phyloP scores from a whole-genome alignment of 2,113 vertebrate species.

The Bubo scandiacus region DNA sequence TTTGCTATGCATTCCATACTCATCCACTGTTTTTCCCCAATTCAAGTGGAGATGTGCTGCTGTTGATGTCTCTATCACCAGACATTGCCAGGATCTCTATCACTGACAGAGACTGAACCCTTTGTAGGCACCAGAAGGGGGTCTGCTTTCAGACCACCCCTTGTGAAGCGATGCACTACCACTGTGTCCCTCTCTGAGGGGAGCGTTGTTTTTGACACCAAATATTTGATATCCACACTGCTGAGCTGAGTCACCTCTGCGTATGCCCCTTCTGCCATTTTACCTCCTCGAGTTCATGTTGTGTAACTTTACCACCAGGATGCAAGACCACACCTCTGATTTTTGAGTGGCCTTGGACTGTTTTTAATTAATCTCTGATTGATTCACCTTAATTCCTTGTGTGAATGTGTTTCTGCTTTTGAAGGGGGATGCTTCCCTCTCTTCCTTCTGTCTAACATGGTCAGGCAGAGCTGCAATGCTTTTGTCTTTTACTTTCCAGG shows the following conservation, averaged over 20 bases:
- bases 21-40: neutral
- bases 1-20: neutral
- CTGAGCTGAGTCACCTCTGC: neutral
- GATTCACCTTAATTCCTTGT: neutral
- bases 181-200: neutral
- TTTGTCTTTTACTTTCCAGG: neutral
- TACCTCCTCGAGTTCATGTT: neutral
- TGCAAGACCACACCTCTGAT: neutral
- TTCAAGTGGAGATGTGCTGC: neutral
- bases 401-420: neutral
- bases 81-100: fast-evolving
- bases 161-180: neutral
- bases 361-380: neutral
- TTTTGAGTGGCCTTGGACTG: neutral
- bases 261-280: neutral
- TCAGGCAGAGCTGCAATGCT: neutral
- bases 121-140: too few species aligned
- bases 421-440: neutral
- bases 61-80: neutral
- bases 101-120: neutral
- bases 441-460: neutral
- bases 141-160: neutral
- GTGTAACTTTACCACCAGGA: neutral
- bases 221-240: neutral
- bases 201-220: neutral